Percentiles rank a stretch among this genome's conserved stretches.
Evolutionary conservation across 2,888 invertebrate species (phyloP).

Genomic region (Mythimna lalbum): DNA sequence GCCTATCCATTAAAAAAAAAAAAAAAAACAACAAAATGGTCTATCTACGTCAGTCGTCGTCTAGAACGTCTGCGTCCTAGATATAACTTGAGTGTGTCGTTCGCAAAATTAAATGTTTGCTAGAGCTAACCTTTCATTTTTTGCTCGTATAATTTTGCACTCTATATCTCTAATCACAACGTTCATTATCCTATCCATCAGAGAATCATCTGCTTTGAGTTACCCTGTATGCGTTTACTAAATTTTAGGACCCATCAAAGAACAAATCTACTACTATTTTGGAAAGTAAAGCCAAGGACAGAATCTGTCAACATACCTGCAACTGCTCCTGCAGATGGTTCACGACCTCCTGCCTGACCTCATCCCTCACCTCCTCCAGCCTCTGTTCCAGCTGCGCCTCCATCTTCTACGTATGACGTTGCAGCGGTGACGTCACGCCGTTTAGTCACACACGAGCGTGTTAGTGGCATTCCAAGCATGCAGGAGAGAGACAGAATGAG

Average conservation of each 20-base stretch:
- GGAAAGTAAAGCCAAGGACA: not conserved
- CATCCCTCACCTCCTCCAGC: slow-evolving; percentile 76
- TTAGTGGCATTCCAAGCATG: slow-evolving; percentile 88
- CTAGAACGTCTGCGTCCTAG: too few species aligned
- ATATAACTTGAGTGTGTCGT: too few species aligned
- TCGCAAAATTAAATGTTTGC: too few species aligned
- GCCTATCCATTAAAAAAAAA: too few species aligned
- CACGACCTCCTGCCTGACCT: slow-evolving; percentile 93
- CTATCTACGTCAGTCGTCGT: too few species aligned
- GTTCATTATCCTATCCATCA: not conserved
- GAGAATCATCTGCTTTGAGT: too few species aligned
- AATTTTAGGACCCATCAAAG: not conserved
- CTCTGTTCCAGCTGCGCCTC: slow-evolving; percentile 72
- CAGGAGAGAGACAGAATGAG: slow-evolving; percentile 78
- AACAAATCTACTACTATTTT: not conserved
- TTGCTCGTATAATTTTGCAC: not conserved
- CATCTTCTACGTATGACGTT: slow-evolving; percentile 67
- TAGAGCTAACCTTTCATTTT: not conserved
- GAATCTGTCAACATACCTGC: slow-evolving; percentile 90
- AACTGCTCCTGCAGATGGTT: slow-evolving; percentile 93
- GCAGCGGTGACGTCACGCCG: slow-evolving; percentile 59
- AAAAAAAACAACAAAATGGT: too few species aligned
- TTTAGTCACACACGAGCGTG: slow-evolving; percentile 83
- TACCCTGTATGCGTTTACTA: not conserved
- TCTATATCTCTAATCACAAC: not conserved